Base-by-base conservation (phyloP, 2,888 invertebrate genomes). In the Tridacna crocea region DNA sequence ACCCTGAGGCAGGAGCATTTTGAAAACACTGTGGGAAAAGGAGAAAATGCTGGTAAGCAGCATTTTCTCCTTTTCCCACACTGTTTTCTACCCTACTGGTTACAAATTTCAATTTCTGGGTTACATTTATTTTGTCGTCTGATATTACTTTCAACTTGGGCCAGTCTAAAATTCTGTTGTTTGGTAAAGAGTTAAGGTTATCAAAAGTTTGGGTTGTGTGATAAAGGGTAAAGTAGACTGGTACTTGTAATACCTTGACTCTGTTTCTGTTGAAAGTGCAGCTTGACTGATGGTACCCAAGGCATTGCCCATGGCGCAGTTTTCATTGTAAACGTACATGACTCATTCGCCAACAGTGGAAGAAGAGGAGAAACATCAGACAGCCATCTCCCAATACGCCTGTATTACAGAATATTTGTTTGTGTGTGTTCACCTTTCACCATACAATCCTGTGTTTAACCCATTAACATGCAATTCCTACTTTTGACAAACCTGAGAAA, bases 381-480 rank as follows among this genome's bases (percentile, higher is more conserved):
- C 70, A 90, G 22, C 91, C 91, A 91, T 60, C 88, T 83, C 12
- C 91, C 91, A 70, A 91, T 88, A 51, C 90, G 87, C 72, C 91
- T 91, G 65, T 22, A 72, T 70, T 15, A 73, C 2, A 66, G 55
- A 55, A 19, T 55, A 19, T 19, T 55, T 55, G 55, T 19, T 55
- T 19, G 55, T 55, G 3, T 19, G 55, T 19, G 36, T 55, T 10
- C 1, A 55, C 55, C 19, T 11, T 55, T 55, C 10, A 15, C 55
- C 55, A 55, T 11, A 19, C 2, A 19, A 19, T 55, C 55, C 15
- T 55, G 55, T 19, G 3, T 55, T 55, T n/a, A n/a, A n/a, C n/a
- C n/a, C n/a, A n/a, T n/a, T n/a, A n/a, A n/a, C n/a, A n/a, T n/a
- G n/a, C n/a, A n/a, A n/a, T n/a, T n/a, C n/a, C n/a, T n/a, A n/a